Percentiles rank a stretch among this genome's conserved stretches.
These are phyloP conservation scores for Hirundichthys speculiger DNA, from an alignment of 2,113 vertebrate genomes.

Conservation along the genomic window DNA sequence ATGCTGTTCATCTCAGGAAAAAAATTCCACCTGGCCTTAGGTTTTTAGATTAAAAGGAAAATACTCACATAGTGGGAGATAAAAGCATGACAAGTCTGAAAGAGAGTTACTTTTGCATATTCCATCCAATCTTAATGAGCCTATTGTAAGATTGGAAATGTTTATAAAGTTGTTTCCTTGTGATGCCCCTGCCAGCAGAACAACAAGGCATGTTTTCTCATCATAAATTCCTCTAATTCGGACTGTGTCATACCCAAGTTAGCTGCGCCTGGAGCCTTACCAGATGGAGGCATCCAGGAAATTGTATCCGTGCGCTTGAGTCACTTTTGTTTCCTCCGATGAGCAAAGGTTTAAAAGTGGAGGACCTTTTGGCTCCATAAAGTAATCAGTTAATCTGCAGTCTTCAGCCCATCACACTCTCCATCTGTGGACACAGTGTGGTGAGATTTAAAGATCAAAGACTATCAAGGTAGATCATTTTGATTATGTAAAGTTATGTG, in stretches of 20 bases:
- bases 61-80: too few relatives aligned
- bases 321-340: conserved; percentile 31
- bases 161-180: too few relatives aligned
- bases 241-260: conserved; percentile 4
- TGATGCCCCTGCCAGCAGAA: too few relatives aligned
- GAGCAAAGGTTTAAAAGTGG: conserved; percentile 9
- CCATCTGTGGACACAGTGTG: neutral
- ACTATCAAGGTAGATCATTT: neutral
- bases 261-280: conserved; percentile 13
- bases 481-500: neutral
- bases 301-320: conserved; percentile 15
- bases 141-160: too few relatives aligned
- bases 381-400: conserved; percentile 23
- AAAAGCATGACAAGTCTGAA: too few relatives aligned
- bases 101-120: too few relatives aligned
- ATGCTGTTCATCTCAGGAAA: too few relatives aligned
- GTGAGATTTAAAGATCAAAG: conserved; percentile 24
- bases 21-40: too few relatives aligned
- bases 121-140: too few relatives aligned
- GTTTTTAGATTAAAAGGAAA: too few relatives aligned
- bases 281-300: conserved; percentile 14
- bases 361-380: conserved; percentile 12
- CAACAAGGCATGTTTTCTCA: neutral
- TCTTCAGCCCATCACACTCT: too few relatives aligned
- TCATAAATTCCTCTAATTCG: neutral